Evolutionary conservation across 2,888 invertebrate genomes (phyloP), one percentile per base, ranked within the genome.

Genomic region (Nebria brevicollis): DNA sequence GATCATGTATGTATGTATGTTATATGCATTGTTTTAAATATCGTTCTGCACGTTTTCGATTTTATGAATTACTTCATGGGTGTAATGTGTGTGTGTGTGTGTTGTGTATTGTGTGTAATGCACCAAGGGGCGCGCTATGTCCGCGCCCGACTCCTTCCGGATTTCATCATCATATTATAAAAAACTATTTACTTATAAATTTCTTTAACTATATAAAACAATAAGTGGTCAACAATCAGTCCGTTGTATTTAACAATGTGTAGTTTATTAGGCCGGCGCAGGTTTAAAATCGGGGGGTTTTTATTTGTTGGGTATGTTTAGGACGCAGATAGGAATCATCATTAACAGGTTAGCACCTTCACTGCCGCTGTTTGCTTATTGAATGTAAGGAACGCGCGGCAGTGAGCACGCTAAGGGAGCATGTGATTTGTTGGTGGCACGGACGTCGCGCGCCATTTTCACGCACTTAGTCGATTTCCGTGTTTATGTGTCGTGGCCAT

Each of bases 211-310:
- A 76, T 65, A 70, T 54, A 81, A 77, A 81, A 81, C 81, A 81
- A 72, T 81, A 73, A 77, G 42, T 66, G 72, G 65, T 81, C 73
- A 81, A 81, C 81, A 81, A 81, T 77, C 81, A 81, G 81, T 81
- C 81, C 75, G 70, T 80, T 76, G 20, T 34, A 41, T 76, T 41
- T 75, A 81, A 81, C 65, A 81, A 81, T 81, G 81, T 76, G 72
- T 70, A 75, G 26, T 41, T 26, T 77, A 79, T 80, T 81, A 81
- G 81, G 81, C 81, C 81, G 75, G 72, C 70, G 68, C 75, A 20
- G 72, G 72, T 54, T 54, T 8, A 54, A 54, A 54, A 54, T 8
- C 54, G 54, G 54, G 54, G 54, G 20, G n/a, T n/a, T 54, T 54
- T 54, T 54, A 0, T 54, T 8, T 8, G 54, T 54, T 54, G 4